phyloP scores from a whole-genome alignment of 2,113 vertebrate species.

The Columba livia region DNA sequence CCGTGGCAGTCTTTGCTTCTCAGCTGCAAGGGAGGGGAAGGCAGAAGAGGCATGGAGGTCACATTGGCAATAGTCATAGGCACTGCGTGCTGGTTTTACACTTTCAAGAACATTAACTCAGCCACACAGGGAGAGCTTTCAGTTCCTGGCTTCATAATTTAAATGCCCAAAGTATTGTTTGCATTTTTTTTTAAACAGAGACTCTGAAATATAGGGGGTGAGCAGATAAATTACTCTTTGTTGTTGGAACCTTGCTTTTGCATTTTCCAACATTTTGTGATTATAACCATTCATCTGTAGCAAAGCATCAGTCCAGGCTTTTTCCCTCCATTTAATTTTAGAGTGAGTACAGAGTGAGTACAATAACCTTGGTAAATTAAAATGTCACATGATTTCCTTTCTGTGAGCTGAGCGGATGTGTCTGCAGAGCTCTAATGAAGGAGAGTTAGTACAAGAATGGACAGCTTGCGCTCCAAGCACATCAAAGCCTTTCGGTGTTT shows the following conservation, averaged over 20 bases:
- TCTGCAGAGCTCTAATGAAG: constrained; percentile 36
- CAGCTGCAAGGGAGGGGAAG: neutral
- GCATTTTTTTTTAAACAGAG: neutral
- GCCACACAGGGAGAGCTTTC: neutral
- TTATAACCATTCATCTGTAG: neutral
- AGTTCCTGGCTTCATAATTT: neutral
- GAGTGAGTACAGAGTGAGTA: neutral
- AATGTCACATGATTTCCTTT: constrained; percentile 37
- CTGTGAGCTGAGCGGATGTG: neutral
- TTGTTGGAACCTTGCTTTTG: neutral
- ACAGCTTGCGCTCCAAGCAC: neutral
- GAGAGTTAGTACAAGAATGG: neutral
- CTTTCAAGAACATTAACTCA: neutral
- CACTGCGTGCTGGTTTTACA: neutral
- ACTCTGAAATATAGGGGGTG: neutral
- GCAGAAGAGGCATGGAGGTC: accelerated
- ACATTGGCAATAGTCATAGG: neutral
- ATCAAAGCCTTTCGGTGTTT: neutral
- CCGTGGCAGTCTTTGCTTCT: neutral
- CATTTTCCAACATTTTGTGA: neutral
- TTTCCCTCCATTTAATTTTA: constrained; percentile 24
- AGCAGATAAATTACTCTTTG: neutral
- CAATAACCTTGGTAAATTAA: constrained; percentile 47
- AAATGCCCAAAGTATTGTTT: neutral
- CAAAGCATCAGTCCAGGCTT: neutral